These are phyloP conservation scores for Tokudaia muenninki DNA, from an alignment of 2,797 vertebrate genomes.

Conservation along the genomic window DNA sequence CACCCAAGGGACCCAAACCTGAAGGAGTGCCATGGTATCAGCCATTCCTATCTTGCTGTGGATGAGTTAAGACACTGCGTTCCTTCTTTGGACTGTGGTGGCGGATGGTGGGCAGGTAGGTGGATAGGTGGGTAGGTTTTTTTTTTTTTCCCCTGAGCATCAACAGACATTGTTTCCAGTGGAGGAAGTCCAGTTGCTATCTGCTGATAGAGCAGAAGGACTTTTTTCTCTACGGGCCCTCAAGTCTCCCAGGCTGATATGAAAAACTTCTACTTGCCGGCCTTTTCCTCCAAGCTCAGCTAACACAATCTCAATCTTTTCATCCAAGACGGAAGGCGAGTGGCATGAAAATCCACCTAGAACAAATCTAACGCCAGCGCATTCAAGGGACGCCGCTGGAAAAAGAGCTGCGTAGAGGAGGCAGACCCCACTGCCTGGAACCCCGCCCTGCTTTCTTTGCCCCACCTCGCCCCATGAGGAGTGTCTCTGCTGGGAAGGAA, in stretches of 20 bases:
- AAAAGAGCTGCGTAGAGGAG: not conserved
- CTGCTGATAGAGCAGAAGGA: not conserved
- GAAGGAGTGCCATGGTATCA: not conserved
- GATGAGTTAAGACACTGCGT: not conserved
- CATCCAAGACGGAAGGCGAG: not conserved
- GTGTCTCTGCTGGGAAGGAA: conserved; percentile 62
- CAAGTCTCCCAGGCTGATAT: not conserved
- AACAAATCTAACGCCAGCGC: not conserved
- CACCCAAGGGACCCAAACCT: not conserved
- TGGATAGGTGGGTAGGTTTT: not conserved
- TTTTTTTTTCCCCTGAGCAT: not conserved
- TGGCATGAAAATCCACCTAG: not conserved
- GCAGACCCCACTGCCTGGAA: conserved; percentile 11
- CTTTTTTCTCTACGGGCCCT: not conserved
- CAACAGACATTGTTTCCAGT: conserved; percentile 36
- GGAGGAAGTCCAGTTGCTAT: not conserved
- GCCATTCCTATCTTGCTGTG: not conserved
- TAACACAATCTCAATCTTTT: not conserved
- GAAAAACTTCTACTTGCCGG: not conserved
- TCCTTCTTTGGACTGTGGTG: conserved; percentile 22
- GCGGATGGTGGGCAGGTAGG: too few relatives aligned
- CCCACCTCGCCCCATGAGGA: not conserved
- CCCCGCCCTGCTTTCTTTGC: not conserved
- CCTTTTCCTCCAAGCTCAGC: not conserved
- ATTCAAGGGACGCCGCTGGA: not conserved